Conservation (phyloP, 2,888 invertebrate genomes). For the Hecatera dysodea region DNA sequence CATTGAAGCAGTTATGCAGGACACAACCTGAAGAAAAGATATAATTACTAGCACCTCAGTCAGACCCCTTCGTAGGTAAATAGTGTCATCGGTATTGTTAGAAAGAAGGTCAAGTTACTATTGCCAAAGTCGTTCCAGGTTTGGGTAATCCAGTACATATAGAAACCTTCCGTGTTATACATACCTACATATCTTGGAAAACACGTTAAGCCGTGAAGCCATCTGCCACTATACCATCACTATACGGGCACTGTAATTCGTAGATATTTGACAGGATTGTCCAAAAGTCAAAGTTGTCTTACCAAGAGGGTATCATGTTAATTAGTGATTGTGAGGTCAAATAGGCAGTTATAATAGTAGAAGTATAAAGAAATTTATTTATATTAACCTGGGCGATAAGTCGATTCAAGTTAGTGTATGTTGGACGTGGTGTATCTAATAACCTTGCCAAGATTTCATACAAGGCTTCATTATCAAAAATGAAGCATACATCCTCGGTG, state of each 20-base stretch:
- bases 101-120: neutral
- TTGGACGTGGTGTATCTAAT: conserved; percentile 94
- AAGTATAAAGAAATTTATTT: neutral
- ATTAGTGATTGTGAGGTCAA: neutral
- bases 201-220: too few species aligned
- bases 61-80: too few species aligned
- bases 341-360: neutral
- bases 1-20: conserved; percentile 93
- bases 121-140: neutral
- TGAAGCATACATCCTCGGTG: conserved; percentile 93
- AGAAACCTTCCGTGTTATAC: too few species aligned
- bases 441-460: conserved; percentile 94
- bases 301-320: neutral
- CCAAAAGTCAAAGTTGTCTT: neutral
- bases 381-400: conserved; percentile 92
- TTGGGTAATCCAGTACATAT: neutral
- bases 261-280: neutral
- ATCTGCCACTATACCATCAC: too few species aligned
- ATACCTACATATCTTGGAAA: neutral
- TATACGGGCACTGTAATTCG: neutral
- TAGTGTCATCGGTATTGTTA: neutral
- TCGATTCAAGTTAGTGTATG: conserved; percentile 96
- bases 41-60: neutral
- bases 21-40: conserved; percentile 89
- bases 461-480: conserved; percentile 94